Evolutionary conservation across 2,113 vertebrate species (phyloP).

Genomic region (Patagioenas fasciata): DNA sequence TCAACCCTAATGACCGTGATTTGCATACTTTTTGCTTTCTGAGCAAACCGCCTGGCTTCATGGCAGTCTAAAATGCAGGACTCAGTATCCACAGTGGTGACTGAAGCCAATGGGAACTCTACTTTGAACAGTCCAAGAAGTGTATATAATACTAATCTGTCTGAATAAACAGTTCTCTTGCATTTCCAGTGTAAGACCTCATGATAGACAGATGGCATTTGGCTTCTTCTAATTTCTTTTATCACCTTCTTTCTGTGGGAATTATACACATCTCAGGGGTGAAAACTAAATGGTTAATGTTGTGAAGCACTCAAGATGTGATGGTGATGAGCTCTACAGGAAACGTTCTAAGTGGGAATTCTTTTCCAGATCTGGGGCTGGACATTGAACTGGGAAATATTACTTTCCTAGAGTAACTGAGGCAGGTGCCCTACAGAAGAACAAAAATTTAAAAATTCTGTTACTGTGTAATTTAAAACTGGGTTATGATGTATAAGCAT

Average conservation of each 20-base stretch:
- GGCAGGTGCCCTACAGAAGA: background rate
- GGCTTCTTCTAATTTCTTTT: background rate
- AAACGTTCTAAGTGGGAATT: background rate
- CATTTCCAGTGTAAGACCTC: background rate
- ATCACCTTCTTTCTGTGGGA: background rate
- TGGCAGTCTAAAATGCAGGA: background rate
- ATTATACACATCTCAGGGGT: background rate
- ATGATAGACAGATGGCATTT: background rate
- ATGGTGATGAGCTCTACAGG: background rate
- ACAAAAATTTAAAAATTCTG: background rate
- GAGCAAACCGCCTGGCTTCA: background rate
- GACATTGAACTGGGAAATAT: background rate
- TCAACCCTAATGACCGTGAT: background rate
- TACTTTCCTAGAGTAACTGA: background rate
- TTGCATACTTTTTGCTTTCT: background rate
- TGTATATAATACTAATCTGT: background rate
- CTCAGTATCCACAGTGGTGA: background rate
- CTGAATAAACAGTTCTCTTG: background rate
- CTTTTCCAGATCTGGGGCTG: background rate
- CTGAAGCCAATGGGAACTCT: background rate
- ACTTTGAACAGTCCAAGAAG: background rate
- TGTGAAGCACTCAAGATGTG: background rate
- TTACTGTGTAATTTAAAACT: slow-evolving; percentile 26
- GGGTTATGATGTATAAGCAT: slow-evolving; percentile 1
- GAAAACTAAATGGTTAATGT: background rate